Percentiles rank a stretch among this genome's conserved stretches.
Evolutionary conservation across 2,888 invertebrate species (phyloP).

Genomic region (Microchrysa polita): DNA sequence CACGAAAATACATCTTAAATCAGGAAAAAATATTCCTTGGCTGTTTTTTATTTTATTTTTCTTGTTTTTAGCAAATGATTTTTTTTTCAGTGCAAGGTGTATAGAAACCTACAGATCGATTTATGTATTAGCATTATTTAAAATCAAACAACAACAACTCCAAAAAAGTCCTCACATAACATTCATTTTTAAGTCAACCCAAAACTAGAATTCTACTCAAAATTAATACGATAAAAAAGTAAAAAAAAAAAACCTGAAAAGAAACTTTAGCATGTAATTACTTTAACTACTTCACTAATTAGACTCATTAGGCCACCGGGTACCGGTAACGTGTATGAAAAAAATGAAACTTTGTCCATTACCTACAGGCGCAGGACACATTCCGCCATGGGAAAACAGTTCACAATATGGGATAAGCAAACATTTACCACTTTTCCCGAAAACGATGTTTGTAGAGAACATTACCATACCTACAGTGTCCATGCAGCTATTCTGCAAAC

Average conservation of each 20-base stretch:
- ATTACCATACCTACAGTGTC: constrained; percentile 32
- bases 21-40: too few species aligned
- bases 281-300: constrained; percentile 48
- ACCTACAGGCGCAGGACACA: constrained; percentile 35
- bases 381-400: constrained; percentile 9
- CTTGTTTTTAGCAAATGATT: too few species aligned
- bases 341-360: constrained; percentile 48
- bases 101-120: too few species aligned
- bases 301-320: constrained; percentile 47
- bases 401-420: constrained; percentile 1
- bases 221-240: constrained; percentile 45
- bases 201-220: constrained; percentile 13
- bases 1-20: too few species aligned
- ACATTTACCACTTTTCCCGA: constrained; percentile 12
- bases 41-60: too few species aligned
- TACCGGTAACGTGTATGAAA: constrained; percentile 46
- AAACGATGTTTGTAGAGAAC: constrained; percentile 16
- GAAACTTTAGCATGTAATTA: constrained; percentile 47
- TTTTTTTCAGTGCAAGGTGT: too few species aligned
- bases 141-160: too few species aligned
- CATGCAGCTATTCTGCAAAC: neutral
- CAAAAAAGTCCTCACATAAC: too few species aligned
- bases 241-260: constrained; percentile 40
- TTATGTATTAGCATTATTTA: too few species aligned
- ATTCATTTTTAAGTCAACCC: too few species aligned